Evolutionary conservation across 2,113 vertebrate genomes (phyloP).

Genomic region (Pedionomus torquatus): DNA sequence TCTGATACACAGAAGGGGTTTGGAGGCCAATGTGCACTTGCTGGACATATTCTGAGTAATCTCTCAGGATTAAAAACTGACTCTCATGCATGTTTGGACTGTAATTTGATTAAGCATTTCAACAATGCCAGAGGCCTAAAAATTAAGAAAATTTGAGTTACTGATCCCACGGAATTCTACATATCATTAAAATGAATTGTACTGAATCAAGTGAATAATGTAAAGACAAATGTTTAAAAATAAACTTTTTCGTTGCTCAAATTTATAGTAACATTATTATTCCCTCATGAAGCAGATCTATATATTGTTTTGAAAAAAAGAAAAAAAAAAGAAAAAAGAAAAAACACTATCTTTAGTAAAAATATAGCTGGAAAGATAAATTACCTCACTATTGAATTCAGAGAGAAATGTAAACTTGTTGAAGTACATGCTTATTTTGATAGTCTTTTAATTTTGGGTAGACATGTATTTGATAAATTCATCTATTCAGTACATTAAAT

Average conservation of each 20-base stretch:
- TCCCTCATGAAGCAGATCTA: neutral
- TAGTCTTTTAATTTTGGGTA: neutral
- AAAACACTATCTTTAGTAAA: neutral
- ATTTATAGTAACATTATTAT: neutral
- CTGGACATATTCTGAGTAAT: neutral
- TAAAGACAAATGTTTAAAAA: neutral
- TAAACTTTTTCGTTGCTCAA: neutral
- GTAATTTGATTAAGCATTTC: neutral
- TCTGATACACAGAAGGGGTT: neutral
- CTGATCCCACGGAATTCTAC: neutral
- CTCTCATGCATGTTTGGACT: neutral
- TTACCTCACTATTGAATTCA: neutral
- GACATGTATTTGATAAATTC: neutral
- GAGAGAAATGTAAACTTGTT: neutral
- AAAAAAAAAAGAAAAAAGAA: neutral
- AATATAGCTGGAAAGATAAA: neutral
- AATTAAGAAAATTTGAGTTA: neutral
- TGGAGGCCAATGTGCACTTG: accelerated
- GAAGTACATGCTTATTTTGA: neutral
- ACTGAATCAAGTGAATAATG: neutral
- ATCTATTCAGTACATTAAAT: neutral
- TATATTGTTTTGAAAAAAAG: neutral
- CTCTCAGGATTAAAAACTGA: neutral
- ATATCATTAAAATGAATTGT: neutral
- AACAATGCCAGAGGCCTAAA: neutral